Percentiles rank a stretch among this genome's conserved stretches.
These are phyloP conservation scores for Paracentrotus lividus DNA, from an alignment of 53 echinoderm and acorn worm species.

Conservation along the genomic window DNA sequence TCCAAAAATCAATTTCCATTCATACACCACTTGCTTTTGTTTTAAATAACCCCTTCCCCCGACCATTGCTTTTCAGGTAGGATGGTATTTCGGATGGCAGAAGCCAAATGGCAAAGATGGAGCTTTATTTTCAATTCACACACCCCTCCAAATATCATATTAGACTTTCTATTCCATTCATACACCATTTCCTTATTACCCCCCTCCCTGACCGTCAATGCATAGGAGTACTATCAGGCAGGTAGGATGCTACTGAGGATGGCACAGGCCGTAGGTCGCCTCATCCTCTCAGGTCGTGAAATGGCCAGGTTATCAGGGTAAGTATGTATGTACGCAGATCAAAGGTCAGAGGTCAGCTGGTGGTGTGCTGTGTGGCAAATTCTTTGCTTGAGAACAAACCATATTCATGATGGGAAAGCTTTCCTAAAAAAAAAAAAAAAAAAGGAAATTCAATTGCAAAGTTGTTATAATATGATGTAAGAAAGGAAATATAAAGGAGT, in stretches of 20 bases:
- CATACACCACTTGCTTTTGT: too few relatives aligned
- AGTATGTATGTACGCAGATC: too few relatives aligned
- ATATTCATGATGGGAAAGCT: too few relatives aligned
- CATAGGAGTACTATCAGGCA: conserved; percentile 91
- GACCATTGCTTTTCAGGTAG: too few relatives aligned
- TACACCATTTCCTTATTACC: not conserved
- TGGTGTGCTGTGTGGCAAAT: not conserved
- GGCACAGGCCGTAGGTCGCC: conserved; percentile 94
- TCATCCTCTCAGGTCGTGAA: conserved; percentile 96
- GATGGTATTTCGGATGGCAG: too few relatives aligned
- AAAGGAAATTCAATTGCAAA: too few relatives aligned
- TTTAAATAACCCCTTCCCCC: not conserved
- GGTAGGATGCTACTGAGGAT: conserved; percentile 96
- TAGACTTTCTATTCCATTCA: not conserved
- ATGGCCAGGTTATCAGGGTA: conserved; percentile 96
- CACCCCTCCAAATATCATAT: not conserved
- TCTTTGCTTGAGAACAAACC: too few relatives aligned
- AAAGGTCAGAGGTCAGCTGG: not conserved
- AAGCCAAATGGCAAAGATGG: too few relatives aligned
- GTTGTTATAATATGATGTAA: too few relatives aligned
- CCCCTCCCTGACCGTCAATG: not conserved
- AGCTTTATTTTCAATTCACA: not conserved
- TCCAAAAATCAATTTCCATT: not conserved
- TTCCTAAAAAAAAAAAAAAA: too few relatives aligned
- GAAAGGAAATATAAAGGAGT: too few relatives aligned